A percentile compares a stretch with the other conserved stretches of the same genome.
phyloP scores from a whole-genome alignment of 2,888 invertebrate genomes.

The Elmis aenea region DNA sequence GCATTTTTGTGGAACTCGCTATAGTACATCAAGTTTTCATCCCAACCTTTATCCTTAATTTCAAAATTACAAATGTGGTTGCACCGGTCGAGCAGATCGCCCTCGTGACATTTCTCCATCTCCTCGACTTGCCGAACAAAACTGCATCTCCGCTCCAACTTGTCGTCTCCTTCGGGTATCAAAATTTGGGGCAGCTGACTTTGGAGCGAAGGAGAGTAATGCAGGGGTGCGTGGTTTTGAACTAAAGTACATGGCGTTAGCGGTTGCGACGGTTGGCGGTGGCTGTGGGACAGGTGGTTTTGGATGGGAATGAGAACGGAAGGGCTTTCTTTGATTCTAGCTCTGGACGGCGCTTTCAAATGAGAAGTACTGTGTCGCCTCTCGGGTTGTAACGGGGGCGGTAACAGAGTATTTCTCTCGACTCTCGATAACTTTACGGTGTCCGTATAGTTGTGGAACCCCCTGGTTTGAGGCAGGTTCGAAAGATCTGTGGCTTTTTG shows the following conservation, averaged over 20 bases:
- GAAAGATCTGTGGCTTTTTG: constrained; percentile 49
- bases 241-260: constrained; percentile 38
- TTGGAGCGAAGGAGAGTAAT: constrained; percentile 42
- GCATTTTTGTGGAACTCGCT: constrained; percentile 40
- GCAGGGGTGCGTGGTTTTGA: constrained; percentile 26
- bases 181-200: constrained; percentile 52
- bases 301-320: constrained; percentile 50
- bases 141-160: constrained; percentile 47
- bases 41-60: constrained; percentile 41
- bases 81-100: constrained; percentile 40
- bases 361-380: constrained; percentile 42
- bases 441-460: constrained; percentile 53
- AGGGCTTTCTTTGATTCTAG: constrained; percentile 42
- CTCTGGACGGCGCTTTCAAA: constrained; percentile 32
- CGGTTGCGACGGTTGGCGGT: constrained; percentile 21
- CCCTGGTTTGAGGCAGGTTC: constrained; percentile 45
- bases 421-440: constrained; percentile 51
- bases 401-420: constrained; percentile 45
- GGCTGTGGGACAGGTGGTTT: constrained; percentile 38
- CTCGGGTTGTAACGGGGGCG: constrained; percentile 33
- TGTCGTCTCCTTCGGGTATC: constrained; percentile 43
- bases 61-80: constrained; percentile 47
- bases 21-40: constrained; percentile 37
- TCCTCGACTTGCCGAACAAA: constrained; percentile 51
- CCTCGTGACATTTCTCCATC: constrained; percentile 40